Evolutionary conservation across 2,797 vertebrate species (phyloP), one percentile per base, ranked within the genome.

Genomic region (Enteromius afrohamiltoni): DNA sequence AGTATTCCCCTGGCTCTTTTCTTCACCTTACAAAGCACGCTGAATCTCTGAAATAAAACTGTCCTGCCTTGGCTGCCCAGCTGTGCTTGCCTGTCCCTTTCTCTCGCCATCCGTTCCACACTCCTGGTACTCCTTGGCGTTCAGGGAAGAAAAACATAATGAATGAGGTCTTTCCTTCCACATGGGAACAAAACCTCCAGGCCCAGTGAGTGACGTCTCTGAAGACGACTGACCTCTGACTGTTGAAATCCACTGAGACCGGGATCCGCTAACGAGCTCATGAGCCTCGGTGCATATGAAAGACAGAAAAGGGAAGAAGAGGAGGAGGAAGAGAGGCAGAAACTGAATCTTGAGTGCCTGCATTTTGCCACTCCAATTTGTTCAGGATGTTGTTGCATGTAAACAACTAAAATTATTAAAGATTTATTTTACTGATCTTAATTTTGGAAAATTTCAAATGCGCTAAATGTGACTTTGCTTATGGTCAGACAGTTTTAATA

Each of bases 161-260:
- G 60, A 75, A 85, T 34, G 53, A 85, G 64, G 62, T 49, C 49
- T 69, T 69, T 85, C 62, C 71, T 67, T 75, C 62, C 62, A 77
- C 21, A 70, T 71, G 82, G 40, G 53, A 83, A 71, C 75, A 78
- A 83, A 78, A 78, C 51, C 53, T 70, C 76, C 42, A 37, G 16
- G 82, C 75, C 76, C 29, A 55, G 51, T 79, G 69, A 79, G 76
- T 70, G 77, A 60, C 37, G 80, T 71, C 80, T 83, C 68, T 82
- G 85, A 82, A 78, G 84, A 67, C 53, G 6, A 26, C 65, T 85
- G 79, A 85, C 85, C 80, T 74, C 76, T 85, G 74, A 79, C 80
- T 78, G 58, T 21, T 45, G 31, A 77, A 82, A 82, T 64, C 74
- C 68, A 65, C 69, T 0, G 76, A 45, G 68, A 78, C 82, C 26